phyloP scores from a whole-genome alignment of 2,888 invertebrate species.

The Crioceris asparagi region DNA sequence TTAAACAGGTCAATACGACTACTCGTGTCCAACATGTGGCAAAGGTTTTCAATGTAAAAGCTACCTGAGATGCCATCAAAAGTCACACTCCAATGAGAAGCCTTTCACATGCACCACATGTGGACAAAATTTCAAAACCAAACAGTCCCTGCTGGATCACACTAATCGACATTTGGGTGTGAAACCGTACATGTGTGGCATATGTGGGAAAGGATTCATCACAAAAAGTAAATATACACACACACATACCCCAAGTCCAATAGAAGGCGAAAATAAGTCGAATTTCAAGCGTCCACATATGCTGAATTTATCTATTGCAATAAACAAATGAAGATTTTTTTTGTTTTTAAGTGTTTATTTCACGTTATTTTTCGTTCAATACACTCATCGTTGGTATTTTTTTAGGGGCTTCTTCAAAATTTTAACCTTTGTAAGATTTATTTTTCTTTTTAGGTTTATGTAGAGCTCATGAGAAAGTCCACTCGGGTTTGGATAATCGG shows the following conservation, averaged over 20 bases:
- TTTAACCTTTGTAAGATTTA: background rate
- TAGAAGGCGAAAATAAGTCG: no score
- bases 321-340: no score
- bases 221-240: slow-evolving; percentile 39
- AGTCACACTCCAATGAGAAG: slow-evolving; percentile 48
- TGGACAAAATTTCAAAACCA: slow-evolving; percentile 48
- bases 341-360: slow-evolving; percentile 2
- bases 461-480: slow-evolving; percentile 47
- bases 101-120: slow-evolving; percentile 48
- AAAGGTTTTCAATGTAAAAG: slow-evolving; percentile 52
- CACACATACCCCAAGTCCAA: no score
- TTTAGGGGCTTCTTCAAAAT: background rate
- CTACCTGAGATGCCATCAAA: slow-evolving; percentile 49
- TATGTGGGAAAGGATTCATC: slow-evolving; percentile 48
- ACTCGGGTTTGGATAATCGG: slow-evolving; percentile 47
- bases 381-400: background rate
- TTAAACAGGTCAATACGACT: slow-evolving; percentile 39
- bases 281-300: no score
- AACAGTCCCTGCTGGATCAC: slow-evolving; percentile 48
- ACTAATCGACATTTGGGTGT: slow-evolving; percentile 49
- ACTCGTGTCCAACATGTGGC: slow-evolving; percentile 46
- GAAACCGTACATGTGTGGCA: slow-evolving; percentile 48
- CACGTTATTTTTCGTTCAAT: slow-evolving; percentile 4
- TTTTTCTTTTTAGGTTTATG: slow-evolving; percentile 38
- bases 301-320: no score